Base-by-base conservation (phyloP, 2,797 vertebrate genomes). In the Geotria australis region DNA sequence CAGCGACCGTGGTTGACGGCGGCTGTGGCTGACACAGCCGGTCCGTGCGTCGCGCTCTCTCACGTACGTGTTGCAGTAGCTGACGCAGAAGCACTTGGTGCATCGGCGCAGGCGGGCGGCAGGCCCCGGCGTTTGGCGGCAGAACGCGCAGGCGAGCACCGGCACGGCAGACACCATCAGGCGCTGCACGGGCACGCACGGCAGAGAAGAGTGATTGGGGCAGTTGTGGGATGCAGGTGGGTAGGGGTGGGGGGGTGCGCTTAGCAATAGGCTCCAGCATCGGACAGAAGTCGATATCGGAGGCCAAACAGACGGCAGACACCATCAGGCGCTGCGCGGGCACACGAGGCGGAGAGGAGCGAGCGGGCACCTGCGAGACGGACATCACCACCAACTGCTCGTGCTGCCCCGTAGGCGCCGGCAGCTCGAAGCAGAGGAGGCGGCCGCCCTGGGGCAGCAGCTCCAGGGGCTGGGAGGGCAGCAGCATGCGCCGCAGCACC, bases 41-140 rank as follows among this genome's bases (percentile, higher is more conserved):
- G 5, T 38, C 24, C 24, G 15, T 15, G n/a, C n/a, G 24, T 38
- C 24, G 24, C 24, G 5, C 5, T 38, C 24, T 38, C 24, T 38
- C 24, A 38, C 51, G n/a, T 67, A 98, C 91, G 89, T 84, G 49
- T 98, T 98, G 72, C 91, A 98, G 70, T 98, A 98, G 69, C 86
- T 85, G 3, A 91, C 91, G 1, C 86, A 77, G 64, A 96, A 98
- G 69, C 91, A 98, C 59, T 86, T 80, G n/a, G 80, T 96, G 65
- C 91, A 96, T 2, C 89, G 79, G 63, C 71, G 83, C 65, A 98
- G 73, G 64, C 95, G 95, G 69, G 94, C 89, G 38, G 96, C 88
- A 0, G 77, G 73, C 61, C 77, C 66, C 9, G 85, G 85, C 59
- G 83, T 81, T 70, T 89, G 89, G 66, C 85, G 76, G 67, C 86